Evolutionary conservation across 2,797 vertebrate genomes (phyloP).

Genomic region (Macropodus opercularis): DNA sequence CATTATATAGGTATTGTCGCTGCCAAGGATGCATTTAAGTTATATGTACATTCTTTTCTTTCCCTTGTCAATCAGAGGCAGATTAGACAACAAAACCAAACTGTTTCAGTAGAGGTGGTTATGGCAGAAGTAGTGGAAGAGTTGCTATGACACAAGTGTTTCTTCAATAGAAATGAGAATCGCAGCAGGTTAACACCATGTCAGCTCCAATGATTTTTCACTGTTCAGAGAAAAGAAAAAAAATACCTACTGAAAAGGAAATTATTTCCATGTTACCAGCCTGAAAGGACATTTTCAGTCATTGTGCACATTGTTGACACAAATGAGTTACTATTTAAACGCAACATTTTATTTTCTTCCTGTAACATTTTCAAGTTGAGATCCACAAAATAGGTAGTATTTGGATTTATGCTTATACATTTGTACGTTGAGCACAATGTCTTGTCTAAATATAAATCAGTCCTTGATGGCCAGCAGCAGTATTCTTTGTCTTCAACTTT

Average conservation of each 20-base stretch:
- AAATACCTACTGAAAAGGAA: conserved; percentile 36
- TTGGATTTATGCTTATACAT: background rate
- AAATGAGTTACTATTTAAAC: conserved; percentile 22
- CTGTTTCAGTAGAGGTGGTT: conserved; percentile 20
- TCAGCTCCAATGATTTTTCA: conserved; percentile 36
- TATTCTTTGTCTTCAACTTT: background rate
- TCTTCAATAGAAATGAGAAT: conserved; percentile 55
- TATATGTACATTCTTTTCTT: conserved; percentile 38
- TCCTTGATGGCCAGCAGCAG: background rate
- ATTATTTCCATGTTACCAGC: conserved; percentile 39
- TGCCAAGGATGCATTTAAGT: conserved; percentile 33
- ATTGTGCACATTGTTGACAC: conserved; percentile 11
- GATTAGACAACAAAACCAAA: conserved; percentile 21
- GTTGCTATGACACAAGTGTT: conserved; percentile 24
- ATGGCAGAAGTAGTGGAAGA: conserved; percentile 26
- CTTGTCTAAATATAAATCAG: conserved; percentile 13
- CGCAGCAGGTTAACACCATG: conserved; percentile 55
- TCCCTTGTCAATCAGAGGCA: conserved; percentile 18
- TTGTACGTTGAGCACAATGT: conserved; percentile 4
- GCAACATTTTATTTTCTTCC: background rate
- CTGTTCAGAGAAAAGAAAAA: conserved; percentile 19
- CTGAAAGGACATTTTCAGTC: conserved; percentile 20
- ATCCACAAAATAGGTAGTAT: background rate
- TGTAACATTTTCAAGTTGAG: background rate
- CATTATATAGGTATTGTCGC: conserved; percentile 6